phyloP scores from a whole-genome alignment of 53 echinoderm and acorn worm genomes.

The Mesocentrotus franciscanus region DNA sequence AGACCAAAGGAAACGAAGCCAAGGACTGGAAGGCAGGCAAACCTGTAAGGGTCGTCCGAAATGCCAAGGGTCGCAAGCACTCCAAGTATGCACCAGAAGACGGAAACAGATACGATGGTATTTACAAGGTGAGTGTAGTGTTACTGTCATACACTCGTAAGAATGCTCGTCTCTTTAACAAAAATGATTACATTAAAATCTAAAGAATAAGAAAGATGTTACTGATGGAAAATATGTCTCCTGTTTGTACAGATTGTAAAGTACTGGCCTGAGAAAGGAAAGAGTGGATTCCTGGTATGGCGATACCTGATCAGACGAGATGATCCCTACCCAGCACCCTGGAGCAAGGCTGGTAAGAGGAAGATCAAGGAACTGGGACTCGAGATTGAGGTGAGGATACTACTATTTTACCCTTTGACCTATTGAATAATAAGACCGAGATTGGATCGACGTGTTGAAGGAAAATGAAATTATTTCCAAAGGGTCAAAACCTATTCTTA shows the following conservation, averaged over 20 bases:
- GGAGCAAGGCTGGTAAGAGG: slow-evolving; percentile 92
- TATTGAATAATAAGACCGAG: not conserved
- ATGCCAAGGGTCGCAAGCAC: slow-evolving; percentile 94
- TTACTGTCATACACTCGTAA: not conserved
- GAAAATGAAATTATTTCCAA: not conserved
- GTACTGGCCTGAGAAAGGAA: slow-evolving; percentile 98
- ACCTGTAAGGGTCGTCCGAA: slow-evolving; percentile 90
- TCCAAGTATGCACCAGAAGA: slow-evolving; percentile 98
- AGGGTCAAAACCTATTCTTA: not conserved
- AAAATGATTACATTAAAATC: not conserved
- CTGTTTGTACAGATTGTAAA: slow-evolving; percentile 78
- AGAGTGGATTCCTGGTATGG: slow-evolving; percentile 98
- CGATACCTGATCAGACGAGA: slow-evolving; percentile 88
- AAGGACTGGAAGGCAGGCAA: slow-evolving; percentile 95
- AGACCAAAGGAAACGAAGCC: slow-evolving; percentile 86
- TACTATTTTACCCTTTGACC: not conserved
- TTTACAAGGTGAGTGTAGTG: slow-evolving; percentile 85
- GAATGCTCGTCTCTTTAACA: not conserved
- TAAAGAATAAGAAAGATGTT: too few species aligned
- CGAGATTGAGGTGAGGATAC: slow-evolving; percentile 76
- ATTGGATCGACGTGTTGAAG: not conserved
- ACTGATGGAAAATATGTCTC: too few species aligned
- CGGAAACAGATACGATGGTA: slow-evolving; percentile 96
- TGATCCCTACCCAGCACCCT: slow-evolving; percentile 85
- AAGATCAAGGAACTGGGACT: slow-evolving; percentile 84